Conservation (phyloP, 2,888 invertebrate species). For the Eulithis prunata region DNA sequence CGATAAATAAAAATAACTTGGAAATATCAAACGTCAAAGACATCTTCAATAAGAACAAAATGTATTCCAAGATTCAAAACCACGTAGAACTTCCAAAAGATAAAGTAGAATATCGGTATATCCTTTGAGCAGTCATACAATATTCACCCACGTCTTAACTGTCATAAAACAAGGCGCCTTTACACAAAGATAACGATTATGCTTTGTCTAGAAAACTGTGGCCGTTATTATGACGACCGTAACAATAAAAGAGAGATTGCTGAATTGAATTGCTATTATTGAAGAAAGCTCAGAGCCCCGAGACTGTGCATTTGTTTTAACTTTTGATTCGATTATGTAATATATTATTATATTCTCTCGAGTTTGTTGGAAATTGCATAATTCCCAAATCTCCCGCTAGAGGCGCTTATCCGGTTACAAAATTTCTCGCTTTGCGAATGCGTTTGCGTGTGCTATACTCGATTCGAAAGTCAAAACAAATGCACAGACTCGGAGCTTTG, state of each 20-base stretch:
- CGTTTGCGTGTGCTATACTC: too few relatives aligned
- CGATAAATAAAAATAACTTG: background rate
- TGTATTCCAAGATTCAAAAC: background rate
- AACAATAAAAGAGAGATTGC: background rate
- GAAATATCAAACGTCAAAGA: background rate
- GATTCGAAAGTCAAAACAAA: too few relatives aligned
- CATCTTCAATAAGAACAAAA: background rate
- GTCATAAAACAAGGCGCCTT: constrained; percentile 30
- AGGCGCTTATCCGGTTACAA: too few relatives aligned
- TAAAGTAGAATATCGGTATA: background rate
- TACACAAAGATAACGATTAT: constrained; percentile 9
- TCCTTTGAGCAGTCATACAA: constrained; percentile 26
- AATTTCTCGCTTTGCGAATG: too few relatives aligned
- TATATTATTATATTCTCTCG: too few relatives aligned
- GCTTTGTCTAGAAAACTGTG: background rate
- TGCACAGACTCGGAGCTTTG: too few relatives aligned
- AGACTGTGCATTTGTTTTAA: too few relatives aligned
- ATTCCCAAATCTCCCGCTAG: too few relatives aligned
- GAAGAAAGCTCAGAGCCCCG: too few relatives aligned
- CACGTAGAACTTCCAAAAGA: background rate
- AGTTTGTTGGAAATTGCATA: too few relatives aligned
- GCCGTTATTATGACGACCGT: background rate
- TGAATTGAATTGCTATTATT: too few relatives aligned
- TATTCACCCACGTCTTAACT: constrained; percentile 19
- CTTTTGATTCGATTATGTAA: too few relatives aligned